Conservation (phyloP, 2,888 invertebrate species). For the Masnerella sp. region DNA sequence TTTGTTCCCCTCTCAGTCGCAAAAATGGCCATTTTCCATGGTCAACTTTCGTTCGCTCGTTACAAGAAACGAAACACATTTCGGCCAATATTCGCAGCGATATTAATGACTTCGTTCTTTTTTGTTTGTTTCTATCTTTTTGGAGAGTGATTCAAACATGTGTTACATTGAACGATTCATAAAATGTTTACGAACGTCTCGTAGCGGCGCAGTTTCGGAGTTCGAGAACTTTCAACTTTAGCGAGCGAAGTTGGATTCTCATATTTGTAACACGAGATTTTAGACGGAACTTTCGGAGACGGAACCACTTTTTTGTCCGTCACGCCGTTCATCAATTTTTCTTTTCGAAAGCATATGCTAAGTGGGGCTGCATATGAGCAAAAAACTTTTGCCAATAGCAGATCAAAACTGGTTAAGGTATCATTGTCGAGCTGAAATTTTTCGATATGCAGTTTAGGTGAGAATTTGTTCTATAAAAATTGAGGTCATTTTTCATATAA, state of each 20-base stretch:
- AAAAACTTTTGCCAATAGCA: background rate
- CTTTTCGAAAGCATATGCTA: constrained; percentile 12
- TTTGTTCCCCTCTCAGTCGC: too few species aligned
- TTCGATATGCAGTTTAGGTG: too few species aligned
- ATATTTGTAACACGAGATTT: constrained; percentile 37
- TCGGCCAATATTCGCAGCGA: too few species aligned
- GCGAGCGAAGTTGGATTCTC: constrained; percentile 25
- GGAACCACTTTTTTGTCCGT: constrained; percentile 24
- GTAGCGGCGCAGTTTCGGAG: constrained; percentile 14
- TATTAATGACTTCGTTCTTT: too few species aligned
- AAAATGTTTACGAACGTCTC: constrained; percentile 35
- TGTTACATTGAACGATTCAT: constrained; percentile 31
- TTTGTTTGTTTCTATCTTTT: constrained; percentile 9
- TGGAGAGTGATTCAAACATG: constrained; percentile 12
- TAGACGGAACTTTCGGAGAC: constrained; percentile 7
- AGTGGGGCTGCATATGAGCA: background rate
- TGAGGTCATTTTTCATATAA: too few species aligned
- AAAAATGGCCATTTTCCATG: too few species aligned
- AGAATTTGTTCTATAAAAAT: too few species aligned
- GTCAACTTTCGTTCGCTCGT: too few species aligned
- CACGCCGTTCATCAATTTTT: constrained; percentile 14
- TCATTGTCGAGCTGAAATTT: too few species aligned
- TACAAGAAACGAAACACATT: too few species aligned
- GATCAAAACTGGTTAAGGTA: background rate
- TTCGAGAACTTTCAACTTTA: constrained; percentile 27